Percentiles rank a stretch among this genome's conserved stretches.
These are phyloP conservation scores for Sorex fumeus DNA, from an alignment of 2,113 vertebrate species.

Conservation along the genomic window DNA sequence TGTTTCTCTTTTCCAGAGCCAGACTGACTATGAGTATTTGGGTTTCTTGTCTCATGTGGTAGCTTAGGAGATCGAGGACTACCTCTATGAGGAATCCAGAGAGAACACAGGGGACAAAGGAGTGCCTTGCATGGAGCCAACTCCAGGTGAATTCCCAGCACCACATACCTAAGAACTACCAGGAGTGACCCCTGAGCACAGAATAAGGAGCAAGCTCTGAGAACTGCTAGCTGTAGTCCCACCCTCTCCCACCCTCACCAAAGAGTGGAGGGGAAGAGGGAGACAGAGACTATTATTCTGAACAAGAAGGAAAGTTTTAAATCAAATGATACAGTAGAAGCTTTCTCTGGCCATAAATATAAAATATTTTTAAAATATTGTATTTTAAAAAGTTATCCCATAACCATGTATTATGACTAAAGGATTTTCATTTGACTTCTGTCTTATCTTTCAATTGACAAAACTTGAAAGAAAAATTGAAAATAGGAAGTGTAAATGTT, in stretches of 20 bases:
- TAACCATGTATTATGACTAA: not conserved
- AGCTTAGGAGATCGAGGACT: not conserved
- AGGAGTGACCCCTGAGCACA: too few species aligned
- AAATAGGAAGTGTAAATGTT: constrained; percentile 34
- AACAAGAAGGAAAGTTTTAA: not conserved
- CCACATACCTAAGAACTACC: too few species aligned
- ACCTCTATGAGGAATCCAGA: not conserved
- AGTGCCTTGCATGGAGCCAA: too few species aligned
- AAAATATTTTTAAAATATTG: not conserved
- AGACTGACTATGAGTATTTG: not conserved
- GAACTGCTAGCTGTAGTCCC: too few species aligned
- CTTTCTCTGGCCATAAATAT: not conserved
- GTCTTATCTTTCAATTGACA: constrained; percentile 33
- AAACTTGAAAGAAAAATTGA: constrained; percentile 45
- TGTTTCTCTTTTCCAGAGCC: not conserved
- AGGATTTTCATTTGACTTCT: not conserved
- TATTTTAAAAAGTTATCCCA: too few species aligned
- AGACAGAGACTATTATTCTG: not conserved
- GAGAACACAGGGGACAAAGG: too few species aligned
- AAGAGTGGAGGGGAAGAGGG: too few species aligned
- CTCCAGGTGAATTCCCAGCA: too few species aligned
- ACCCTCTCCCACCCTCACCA: too few species aligned
- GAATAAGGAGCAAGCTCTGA: too few species aligned
- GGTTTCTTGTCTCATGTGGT: not conserved
- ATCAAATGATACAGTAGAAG: not conserved